phyloP scores from a whole-genome alignment of 2,888 invertebrate genomes.

The Polyploca ridens region DNA sequence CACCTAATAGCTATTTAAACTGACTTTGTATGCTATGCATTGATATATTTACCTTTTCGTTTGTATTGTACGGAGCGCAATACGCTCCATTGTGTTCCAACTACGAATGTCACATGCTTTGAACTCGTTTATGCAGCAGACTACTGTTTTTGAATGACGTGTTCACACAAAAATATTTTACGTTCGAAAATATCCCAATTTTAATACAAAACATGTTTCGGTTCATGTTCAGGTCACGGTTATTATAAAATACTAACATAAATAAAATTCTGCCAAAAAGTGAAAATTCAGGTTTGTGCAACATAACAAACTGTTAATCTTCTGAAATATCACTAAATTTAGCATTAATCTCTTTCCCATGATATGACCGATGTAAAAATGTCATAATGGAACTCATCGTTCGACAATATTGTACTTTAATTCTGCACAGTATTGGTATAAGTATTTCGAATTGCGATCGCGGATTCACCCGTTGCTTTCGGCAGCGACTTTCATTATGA shows the following conservation, averaged over 20 bases:
- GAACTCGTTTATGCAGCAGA: slow-evolving; percentile 11
- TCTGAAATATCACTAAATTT: too few relatives aligned
- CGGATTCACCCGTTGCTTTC: slow-evolving; percentile 71
- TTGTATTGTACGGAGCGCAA: slow-evolving; percentile 28
- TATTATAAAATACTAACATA: neutral
- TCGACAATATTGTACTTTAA: slow-evolving; percentile 9
- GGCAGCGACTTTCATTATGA: slow-evolving; percentile 77
- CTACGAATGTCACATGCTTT: slow-evolving; percentile 27
- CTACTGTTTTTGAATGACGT: slow-evolving; percentile 2
- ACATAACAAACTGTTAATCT: too few relatives aligned
- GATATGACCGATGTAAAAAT: too few relatives aligned
- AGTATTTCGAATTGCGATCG: slow-evolving; percentile 47
- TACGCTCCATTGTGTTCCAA: slow-evolving; percentile 26
- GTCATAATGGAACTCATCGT: too few relatives aligned
- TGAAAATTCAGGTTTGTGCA: too few relatives aligned
- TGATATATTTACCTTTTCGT: slow-evolving; percentile 49
- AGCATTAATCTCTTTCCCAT: too few relatives aligned
- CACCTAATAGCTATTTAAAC: slow-evolving; percentile 46
- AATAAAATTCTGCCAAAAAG: too few relatives aligned
- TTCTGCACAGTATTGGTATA: slow-evolving; percentile 30
- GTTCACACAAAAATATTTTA: slow-evolving; percentile 2
- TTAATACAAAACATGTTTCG: neutral
- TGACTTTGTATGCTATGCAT: slow-evolving; percentile 43
- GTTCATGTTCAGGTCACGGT: too few relatives aligned
- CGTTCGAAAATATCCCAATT: slow-evolving; percentile 4